Evolutionary conservation across 2,888 invertebrate genomes (phyloP).

Genomic region (Tipula helvola): DNA sequence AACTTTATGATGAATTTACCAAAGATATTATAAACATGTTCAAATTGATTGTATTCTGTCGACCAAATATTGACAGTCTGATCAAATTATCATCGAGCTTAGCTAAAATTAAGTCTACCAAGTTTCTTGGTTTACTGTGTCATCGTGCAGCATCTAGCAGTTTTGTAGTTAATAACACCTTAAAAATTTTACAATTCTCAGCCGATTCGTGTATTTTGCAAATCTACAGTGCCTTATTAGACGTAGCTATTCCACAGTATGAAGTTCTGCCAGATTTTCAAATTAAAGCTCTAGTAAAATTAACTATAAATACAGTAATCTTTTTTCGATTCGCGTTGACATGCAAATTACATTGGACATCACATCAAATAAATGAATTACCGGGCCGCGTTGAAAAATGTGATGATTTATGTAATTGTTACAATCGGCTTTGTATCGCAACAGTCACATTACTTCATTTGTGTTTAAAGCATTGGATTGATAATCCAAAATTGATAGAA

Average conservation of each 20-base stretch:
- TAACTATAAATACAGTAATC: neutral
- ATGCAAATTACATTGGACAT: neutral
- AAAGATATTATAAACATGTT: neutral
- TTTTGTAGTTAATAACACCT: conserved; percentile 14
- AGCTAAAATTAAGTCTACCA: neutral
- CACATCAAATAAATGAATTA: neutral
- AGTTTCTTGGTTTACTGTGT: neutral
- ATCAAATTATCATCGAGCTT: neutral
- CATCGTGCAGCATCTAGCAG: neutral
- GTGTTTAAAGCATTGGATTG: conserved; percentile 15
- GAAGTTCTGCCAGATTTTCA: conserved; percentile 6
- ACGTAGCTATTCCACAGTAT: conserved; percentile 14
- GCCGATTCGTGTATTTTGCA: conserved; percentile 15
- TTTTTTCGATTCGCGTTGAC: neutral
- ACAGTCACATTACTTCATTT: conserved; percentile 15
- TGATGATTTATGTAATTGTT: conserved; percentile 15
- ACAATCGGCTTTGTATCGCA: conserved; percentile 14
- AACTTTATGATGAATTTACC: neutral
- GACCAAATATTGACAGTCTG: neutral
- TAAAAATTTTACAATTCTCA: conserved; percentile 17
- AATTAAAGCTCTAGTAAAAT: conserved; percentile 11
- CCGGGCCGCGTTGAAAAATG: neutral
- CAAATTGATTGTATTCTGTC: neutral
- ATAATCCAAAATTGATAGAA: conserved; percentile 16
- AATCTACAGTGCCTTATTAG: conserved; percentile 15